phyloP scores from a whole-genome alignment of 2,888 invertebrate genomes.

The Drosophila eohydei region DNA sequence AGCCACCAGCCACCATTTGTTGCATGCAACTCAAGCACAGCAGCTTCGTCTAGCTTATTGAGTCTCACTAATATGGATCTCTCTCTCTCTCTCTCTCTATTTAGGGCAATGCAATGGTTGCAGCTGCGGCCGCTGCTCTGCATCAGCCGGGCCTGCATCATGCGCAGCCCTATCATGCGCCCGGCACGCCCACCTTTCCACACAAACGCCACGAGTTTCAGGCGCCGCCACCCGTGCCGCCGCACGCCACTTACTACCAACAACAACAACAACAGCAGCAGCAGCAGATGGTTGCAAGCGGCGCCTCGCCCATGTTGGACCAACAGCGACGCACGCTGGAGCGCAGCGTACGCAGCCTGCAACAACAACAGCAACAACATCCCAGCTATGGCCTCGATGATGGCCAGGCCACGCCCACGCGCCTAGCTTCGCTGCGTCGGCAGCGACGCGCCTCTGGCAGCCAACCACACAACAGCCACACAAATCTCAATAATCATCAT shows the following conservation, averaged over 20 bases:
- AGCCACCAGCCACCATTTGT: constrained; percentile 9
- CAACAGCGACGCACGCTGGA: constrained; percentile 83
- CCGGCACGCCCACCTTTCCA: constrained; percentile 79
- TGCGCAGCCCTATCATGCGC: constrained; percentile 81
- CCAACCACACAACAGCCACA: constrained; percentile 71
- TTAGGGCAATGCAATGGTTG: constrained; percentile 50
- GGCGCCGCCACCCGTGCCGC: constrained; percentile 81
- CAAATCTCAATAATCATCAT: constrained; percentile 56
- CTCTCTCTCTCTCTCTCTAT: background rate
- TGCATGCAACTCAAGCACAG: background rate
- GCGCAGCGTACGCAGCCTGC: constrained; percentile 81
- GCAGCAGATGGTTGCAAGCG: constrained; percentile 55
- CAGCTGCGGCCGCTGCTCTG: constrained; percentile 58
- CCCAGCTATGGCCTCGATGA: constrained; percentile 69
- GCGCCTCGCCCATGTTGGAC: constrained; percentile 80
- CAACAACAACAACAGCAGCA: constrained; percentile 57
- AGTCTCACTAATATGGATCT: constrained; percentile 1
- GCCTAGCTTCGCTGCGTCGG: constrained; percentile 83
- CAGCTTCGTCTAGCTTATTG: background rate
- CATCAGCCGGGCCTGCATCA: constrained; percentile 79
- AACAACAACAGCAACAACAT: constrained; percentile 53
- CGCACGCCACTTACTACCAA: constrained; percentile 73
- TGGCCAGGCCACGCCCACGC: constrained; percentile 77
- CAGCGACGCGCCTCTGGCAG: constrained; percentile 82
- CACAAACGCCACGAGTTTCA: constrained; percentile 77